phyloP scores from a whole-genome alignment of 2,113 vertebrate genomes.

The Gambusia affinis region DNA sequence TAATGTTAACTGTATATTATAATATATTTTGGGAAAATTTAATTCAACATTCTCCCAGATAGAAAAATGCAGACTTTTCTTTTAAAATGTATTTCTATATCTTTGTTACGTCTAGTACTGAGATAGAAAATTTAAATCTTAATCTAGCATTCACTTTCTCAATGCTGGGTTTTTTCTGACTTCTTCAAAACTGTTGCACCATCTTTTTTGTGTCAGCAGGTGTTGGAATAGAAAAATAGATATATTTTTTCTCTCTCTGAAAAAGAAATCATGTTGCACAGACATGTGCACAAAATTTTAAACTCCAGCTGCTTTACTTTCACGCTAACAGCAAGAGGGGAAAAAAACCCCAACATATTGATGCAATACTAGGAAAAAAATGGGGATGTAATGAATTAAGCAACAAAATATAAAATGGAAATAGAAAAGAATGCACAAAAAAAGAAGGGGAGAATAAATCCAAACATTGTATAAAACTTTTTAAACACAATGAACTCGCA shows the following conservation, averaged over 20 bases:
- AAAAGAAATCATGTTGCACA: background rate
- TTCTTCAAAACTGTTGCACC: conserved; percentile 23
- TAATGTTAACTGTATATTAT: too few relatives aligned
- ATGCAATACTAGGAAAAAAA: background rate
- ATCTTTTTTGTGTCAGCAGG: conserved; percentile 23
- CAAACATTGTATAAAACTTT: conserved; percentile 12
- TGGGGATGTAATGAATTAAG: background rate
- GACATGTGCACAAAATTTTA: conserved; percentile 1
- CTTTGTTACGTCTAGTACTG: too few relatives aligned
- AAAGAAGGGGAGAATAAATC: background rate
- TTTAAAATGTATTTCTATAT: background rate
- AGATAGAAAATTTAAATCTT: background rate
- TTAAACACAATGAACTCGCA: background rate
- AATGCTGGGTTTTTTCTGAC: conserved; percentile 5
- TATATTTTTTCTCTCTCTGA: conserved; percentile 3
- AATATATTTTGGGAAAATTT: too few relatives aligned
- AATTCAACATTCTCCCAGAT: background rate
- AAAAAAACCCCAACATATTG: too few relatives aligned
- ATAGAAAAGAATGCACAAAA: background rate
- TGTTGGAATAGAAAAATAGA: conserved; percentile 2
- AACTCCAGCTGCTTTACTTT: background rate
- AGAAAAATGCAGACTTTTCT: background rate
- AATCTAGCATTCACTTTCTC: conserved; percentile 3
- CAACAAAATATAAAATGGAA: background rate
- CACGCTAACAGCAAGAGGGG: background rate